Evolutionary conservation across 2,888 invertebrate genomes (phyloP), one percentile per base, ranked within the genome.

Genomic region (Opisthograptis luteolata): DNA sequence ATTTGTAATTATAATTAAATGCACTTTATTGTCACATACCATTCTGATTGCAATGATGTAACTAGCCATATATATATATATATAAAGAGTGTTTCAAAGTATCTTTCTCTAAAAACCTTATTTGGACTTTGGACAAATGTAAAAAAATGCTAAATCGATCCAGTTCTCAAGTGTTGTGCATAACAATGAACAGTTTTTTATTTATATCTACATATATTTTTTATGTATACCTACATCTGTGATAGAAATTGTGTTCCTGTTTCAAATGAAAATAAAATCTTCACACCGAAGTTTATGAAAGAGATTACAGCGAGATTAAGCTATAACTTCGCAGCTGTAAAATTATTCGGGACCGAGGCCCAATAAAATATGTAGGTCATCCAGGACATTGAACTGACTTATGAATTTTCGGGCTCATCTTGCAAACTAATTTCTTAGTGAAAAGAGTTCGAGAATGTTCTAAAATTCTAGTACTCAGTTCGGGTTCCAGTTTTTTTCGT

Each of bases 301-400:
- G 52, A 53, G 52, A 47, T 47, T 47, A 47, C 42, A 35, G 8
- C 12, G 30, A 47, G 46, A 53, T 47, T 43, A 53, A 40, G 32
- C 47, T 28, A 14, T 53, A 53, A 40, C 43, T 47, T 43, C 27
- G 13, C 34, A 52, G 35, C 39, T 35, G 43, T 35, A 43, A 34
- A 44, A 47, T 47, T 25, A 43, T 47, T 30, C 12, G 20, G 30
- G 43, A 19, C 25, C 19, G 7, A 36, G 39, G 13, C n/a, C 39
- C 35, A 39, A 34, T 53, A 30, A 51, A 43, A 39, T 50, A 50
- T 51, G 14, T 32, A 51, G 50, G 50, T 45, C 43, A 20, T 43
- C 32, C 15, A 41, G 37, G 32, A 46, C 32, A 41, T 41, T 35
- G 35, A 51, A 41, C 31, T 45, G 20, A 46, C 17, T 50, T 34